Evolutionary conservation across 2,113 vertebrate species (phyloP).

Genomic region (Tautogolabrus adspersus): DNA sequence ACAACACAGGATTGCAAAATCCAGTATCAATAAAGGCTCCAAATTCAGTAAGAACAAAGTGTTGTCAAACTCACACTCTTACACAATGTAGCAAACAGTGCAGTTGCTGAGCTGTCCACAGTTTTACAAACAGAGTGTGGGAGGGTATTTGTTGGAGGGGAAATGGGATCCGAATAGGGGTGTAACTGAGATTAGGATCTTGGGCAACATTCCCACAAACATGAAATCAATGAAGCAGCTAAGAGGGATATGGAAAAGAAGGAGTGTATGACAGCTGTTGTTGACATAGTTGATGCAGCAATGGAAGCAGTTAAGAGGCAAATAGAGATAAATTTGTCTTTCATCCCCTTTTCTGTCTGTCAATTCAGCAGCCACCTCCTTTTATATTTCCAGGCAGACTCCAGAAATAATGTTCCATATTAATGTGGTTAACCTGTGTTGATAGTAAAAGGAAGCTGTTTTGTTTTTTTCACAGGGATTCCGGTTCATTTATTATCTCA

Average conservation of each 20-base stretch:
- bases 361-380: too few relatives aligned
- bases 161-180: not conserved
- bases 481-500: not conserved
- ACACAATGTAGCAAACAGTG: not conserved
- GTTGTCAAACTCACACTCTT: not conserved
- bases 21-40: not conserved
- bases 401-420: too few relatives aligned
- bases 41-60: not conserved
- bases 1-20: too few relatives aligned
- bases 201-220: conserved; percentile 37
- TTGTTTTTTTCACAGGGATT: not conserved
- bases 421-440: not conserved
- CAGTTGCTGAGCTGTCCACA: not conserved
- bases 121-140: conserved; percentile 1
- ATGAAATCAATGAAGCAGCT: conserved; percentile 10
- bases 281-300: not conserved
- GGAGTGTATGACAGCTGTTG: too few relatives aligned
- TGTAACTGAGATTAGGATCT: conserved; percentile 7
- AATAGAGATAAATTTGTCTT: conserved; percentile 4
- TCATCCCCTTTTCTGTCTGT: not conserved
- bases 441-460: not conserved
- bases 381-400: not conserved
- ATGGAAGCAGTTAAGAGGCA: not conserved
- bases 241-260: not conserved
- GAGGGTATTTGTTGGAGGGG: not conserved